A percentile compares a stretch with the other conserved stretches of the same genome.
These are phyloP conservation scores for Ochropacha duplaris DNA, from an alignment of 2,888 invertebrate genomes.

Conservation along the genomic window DNA sequence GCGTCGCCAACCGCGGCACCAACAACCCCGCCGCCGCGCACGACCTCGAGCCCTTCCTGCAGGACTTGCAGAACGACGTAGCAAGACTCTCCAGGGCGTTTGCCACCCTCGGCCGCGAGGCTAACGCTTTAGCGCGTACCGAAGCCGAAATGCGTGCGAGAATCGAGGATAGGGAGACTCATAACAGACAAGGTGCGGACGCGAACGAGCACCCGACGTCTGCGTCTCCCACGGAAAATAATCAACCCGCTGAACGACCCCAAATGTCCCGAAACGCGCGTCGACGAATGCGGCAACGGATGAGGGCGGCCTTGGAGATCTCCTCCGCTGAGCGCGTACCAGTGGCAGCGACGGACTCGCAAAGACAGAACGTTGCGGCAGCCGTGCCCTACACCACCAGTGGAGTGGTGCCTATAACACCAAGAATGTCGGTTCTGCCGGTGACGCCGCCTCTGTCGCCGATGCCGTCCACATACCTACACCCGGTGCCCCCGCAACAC, in stretches of 20 bases:
- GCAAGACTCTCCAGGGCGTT: constrained; percentile 62
- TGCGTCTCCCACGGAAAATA: constrained; percentile 19
- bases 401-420: too few species aligned
- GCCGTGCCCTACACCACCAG: background rate
- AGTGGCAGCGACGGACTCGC: constrained; percentile 10
- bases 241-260: constrained; percentile 16
- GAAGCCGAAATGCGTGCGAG: constrained; percentile 54
- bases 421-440: background rate
- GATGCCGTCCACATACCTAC: constrained; percentile 24
- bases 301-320: constrained; percentile 56
- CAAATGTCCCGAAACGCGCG: constrained; percentile 63
- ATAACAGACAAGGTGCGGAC: constrained; percentile 21
- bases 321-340: constrained; percentile 20
- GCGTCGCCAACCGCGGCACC: constrained; percentile 64
- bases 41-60: constrained; percentile 58
- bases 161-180: constrained; percentile 32
- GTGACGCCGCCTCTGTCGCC: constrained; percentile 6
- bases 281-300: constrained; percentile 60
- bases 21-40: constrained; percentile 30
- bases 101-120: constrained; percentile 62
- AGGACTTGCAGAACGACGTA: constrained; percentile 65
- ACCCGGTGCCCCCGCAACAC: constrained; percentile 14
- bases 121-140: constrained; percentile 52
- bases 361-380: background rate
- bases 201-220: constrained; percentile 10